Evolutionary conservation across 1,140 invertebrate genomes (phyloP).

Genomic region (Drosophila bipectinata): DNA sequence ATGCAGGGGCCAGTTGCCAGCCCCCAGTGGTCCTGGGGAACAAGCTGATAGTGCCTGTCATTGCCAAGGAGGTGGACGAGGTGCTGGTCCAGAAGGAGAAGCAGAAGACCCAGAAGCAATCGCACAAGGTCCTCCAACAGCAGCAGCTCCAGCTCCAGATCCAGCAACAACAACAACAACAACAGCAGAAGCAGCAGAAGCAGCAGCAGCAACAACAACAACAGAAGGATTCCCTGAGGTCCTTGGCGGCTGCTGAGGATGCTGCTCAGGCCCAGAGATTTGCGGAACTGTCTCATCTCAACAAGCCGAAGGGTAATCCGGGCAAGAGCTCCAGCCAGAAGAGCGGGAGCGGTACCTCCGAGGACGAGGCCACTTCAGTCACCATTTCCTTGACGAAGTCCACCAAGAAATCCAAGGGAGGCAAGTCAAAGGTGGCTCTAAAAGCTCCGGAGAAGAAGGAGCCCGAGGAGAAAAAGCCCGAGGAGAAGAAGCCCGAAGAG

Average conservation of each 20-base stretch:
- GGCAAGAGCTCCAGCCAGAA: conserved; percentile 37
- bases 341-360: conserved; percentile 49
- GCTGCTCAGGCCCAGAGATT: conserved; percentile 57
- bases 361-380: conserved; percentile 38
- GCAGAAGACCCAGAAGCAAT: conserved; percentile 83
- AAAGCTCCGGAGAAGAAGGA: conserved; percentile 35
- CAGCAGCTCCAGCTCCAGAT: conserved; percentile 64
- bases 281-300: conserved; percentile 60
- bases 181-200: conserved; percentile 82
- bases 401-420: conserved; percentile 31
- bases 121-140: conserved; percentile 80
- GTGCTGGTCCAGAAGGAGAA: conserved; percentile 82
- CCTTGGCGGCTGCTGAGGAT: conserved; percentile 74
- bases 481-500: conserved; percentile 4
- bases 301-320: conserved; percentile 51
- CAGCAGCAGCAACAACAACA: conserved; percentile 16
- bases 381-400: conserved; percentile 25
- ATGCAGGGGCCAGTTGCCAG: conserved; percentile 34
- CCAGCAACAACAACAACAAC: conserved; percentile 43
- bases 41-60: conserved; percentile 80
- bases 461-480: conserved; percentile 24
- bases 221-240: conserved; percentile 77
- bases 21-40: conserved; percentile 71
- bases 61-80: conserved; percentile 83
- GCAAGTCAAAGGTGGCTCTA: conserved; percentile 33